A percentile compares a stretch with the other conserved stretches of the same genome.
These are phyloP conservation scores for Desmophyllum pertusum DNA, from an alignment of 92 coral and sea anemone genomes.

Conservation along the genomic window DNA sequence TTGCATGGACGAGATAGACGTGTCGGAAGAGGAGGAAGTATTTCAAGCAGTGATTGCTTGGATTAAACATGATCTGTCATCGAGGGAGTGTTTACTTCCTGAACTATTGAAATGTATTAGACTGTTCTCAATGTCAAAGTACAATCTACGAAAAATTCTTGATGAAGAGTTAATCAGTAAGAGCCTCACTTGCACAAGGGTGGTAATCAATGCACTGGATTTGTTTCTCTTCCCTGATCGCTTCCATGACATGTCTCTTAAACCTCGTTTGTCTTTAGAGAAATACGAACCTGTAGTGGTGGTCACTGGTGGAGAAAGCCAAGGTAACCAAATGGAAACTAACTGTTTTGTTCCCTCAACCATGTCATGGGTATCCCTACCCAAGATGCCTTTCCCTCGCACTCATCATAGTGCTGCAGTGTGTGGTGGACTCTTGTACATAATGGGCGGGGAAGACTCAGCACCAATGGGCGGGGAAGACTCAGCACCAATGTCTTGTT, in stretches of 20 bases:
- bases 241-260: not conserved
- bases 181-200: conserved; percentile 46
- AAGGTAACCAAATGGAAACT: not conserved
- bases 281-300: conserved; percentile 47
- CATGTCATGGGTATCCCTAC: not conserved
- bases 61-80: conserved; percentile 37
- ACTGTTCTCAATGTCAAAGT: conserved; percentile 53
- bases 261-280: conserved; percentile 44
- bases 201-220: conserved; percentile 51
- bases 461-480: not conserved
- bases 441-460: not conserved
- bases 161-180: conserved; percentile 58
- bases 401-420: not conserved
- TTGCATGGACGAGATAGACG: conserved; percentile 64
- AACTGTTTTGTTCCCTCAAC: conserved; percentile 23
- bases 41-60: too few species aligned
- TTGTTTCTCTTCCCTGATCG: conserved; percentile 38
- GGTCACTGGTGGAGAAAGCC: conserved; percentile 40
- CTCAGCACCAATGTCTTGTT: not conserved
- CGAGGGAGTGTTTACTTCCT: conserved; percentile 48
- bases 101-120: conserved; percentile 54
- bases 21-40: conserved; percentile 41
- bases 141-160: conserved; percentile 42
- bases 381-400: not conserved
- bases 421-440: too few species aligned